A percentile compares a stretch with the other conserved stretches of the same genome.
These are phyloP conservation scores for Pelusios castaneus DNA, from an alignment of 2,113 vertebrate genomes.

Conservation along the genomic window DNA sequence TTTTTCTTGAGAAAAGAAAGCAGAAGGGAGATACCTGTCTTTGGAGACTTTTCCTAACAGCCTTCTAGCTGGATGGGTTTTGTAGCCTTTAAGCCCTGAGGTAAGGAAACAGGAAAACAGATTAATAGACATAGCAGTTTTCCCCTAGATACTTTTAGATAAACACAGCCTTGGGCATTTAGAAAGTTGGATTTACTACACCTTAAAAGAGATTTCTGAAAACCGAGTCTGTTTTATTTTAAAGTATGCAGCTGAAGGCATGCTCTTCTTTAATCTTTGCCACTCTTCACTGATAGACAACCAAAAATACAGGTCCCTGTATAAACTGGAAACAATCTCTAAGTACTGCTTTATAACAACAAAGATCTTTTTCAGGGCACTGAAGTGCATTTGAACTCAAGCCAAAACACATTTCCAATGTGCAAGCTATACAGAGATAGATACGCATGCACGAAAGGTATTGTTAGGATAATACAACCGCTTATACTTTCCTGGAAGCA, in stretches of 20 bases:
- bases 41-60: slow-evolving; percentile 49
- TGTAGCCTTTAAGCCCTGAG: slow-evolving; percentile 61
- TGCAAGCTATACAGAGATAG: slow-evolving; percentile 58
- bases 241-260: slow-evolving; percentile 70
- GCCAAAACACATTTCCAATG: slow-evolving; percentile 70
- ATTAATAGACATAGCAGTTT: slow-evolving; percentile 71
- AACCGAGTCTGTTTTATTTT: slow-evolving; percentile 64
- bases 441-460: slow-evolving; percentile 56
- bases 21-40: slow-evolving; percentile 36
- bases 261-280: slow-evolving; percentile 73
- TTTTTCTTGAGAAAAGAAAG: slow-evolving; percentile 45
- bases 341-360: slow-evolving; percentile 68
- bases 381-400: slow-evolving; percentile 72
- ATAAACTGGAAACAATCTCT: slow-evolving; percentile 71
- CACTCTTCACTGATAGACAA: slow-evolving; percentile 63
- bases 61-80: slow-evolving; percentile 55
- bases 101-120: slow-evolving; percentile 73
- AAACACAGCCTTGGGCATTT: slow-evolving; percentile 74
- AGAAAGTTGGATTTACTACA: slow-evolving; percentile 72
- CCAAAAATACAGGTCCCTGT: slow-evolving; percentile 49
- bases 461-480: slow-evolving; percentile 50
- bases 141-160: slow-evolving; percentile 72
- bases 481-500: slow-evolving; percentile 54
- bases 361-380: slow-evolving; percentile 70
- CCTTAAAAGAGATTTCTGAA: slow-evolving; percentile 72